Evolutionary conservation across 2,888 invertebrate species (phyloP).

Genomic region (Hydropsyche betteni): DNA sequence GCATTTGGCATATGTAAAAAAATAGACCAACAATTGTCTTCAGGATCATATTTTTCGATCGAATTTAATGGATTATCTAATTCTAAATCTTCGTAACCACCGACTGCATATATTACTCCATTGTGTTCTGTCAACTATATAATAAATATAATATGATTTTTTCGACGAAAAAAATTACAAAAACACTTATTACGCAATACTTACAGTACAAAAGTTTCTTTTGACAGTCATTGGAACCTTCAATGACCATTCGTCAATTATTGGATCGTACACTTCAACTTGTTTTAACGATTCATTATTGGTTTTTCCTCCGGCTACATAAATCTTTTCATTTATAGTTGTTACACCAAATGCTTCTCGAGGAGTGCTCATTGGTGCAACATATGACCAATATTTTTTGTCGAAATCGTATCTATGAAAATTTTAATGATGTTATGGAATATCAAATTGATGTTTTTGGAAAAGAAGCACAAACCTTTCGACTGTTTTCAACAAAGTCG

Average conservation of each 20-base stretch:
- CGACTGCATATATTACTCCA: not conserved
- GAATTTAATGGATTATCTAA: not conserved
- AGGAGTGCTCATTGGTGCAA: not conserved
- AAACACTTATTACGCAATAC: not conserved
- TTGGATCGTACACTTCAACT: not conserved
- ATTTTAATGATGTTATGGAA: not conserved
- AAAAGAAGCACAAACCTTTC: not conserved
- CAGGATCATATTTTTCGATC: constrained; percentile 2
- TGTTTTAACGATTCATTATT: not conserved
- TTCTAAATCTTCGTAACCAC: not conserved
- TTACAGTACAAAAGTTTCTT: constrained; percentile 9
- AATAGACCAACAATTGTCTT: not conserved
- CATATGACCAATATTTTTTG: constrained; percentile 1
- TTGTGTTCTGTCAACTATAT: not conserved
- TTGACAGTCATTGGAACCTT: not conserved
- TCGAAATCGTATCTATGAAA: not conserved
- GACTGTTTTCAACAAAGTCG: not conserved
- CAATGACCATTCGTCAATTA: not conserved
- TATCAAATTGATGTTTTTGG: not conserved
- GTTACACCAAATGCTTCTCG: not conserved
- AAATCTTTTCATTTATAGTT: not conserved
- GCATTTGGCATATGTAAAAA: not conserved
- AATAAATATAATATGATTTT: not conserved
- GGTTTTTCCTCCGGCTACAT: constrained; percentile 11
- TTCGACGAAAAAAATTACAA: not conserved